A percentile compares a stretch with the other conserved stretches of the same genome.
These are phyloP conservation scores for Hepsetus odoe DNA, from an alignment of 2,113 vertebrate genomes.

Conservation along the genomic window DNA sequence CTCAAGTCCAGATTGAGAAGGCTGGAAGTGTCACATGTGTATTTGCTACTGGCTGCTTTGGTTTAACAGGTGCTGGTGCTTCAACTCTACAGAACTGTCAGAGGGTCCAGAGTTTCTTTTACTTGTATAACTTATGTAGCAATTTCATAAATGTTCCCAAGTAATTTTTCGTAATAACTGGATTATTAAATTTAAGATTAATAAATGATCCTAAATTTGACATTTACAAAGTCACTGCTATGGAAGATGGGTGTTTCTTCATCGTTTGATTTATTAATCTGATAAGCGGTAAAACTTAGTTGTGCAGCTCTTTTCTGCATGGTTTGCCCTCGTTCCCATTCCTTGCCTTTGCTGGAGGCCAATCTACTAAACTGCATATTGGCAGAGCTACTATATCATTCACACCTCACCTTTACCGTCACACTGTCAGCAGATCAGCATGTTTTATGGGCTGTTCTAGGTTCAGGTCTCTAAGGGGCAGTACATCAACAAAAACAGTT, in stretches of 20 bases:
- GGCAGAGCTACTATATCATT: slow-evolving; percentile 29
- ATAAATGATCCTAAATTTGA: no score
- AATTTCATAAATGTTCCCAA: no score
- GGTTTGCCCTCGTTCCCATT: background rate
- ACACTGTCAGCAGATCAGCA: slow-evolving; percentile 35
- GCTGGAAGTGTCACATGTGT: background rate
- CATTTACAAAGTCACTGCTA: no score
- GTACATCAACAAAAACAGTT: slow-evolving; percentile 10
- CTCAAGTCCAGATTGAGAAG: background rate
- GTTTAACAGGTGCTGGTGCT: background rate
- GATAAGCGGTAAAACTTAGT: no score
- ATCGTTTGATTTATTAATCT: no score
- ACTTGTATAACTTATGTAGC: no score
- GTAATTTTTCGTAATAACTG: no score
- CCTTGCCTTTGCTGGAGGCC: background rate
- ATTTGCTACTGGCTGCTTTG: slow-evolving; percentile 7
- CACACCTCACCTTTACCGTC: slow-evolving; percentile 11
- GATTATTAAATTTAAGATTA: no score
- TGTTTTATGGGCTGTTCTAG: slow-evolving; percentile 8
- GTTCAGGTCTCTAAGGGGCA: slow-evolving; percentile 8
- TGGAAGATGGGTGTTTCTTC: no score
- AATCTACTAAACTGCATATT: background rate
- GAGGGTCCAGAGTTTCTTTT: no score
- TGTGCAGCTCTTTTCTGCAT: background rate
- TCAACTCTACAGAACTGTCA: background rate